Evolutionary conservation across 2,797 vertebrate species (phyloP).

Genomic region (Geotrypetes seraphini): DNA sequence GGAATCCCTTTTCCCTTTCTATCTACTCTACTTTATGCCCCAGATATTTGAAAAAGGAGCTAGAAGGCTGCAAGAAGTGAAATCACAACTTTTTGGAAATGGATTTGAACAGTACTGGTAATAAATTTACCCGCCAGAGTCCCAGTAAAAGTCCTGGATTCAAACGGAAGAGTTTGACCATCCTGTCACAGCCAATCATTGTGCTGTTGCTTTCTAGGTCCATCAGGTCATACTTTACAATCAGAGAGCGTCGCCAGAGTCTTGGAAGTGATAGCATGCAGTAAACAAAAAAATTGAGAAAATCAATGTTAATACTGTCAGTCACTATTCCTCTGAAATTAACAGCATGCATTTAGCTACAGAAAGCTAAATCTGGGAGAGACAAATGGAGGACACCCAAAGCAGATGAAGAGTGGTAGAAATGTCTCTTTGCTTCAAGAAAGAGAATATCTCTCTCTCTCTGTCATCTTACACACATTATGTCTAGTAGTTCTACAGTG

Average conservation of each 20-base stretch:
- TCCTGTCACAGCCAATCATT: conserved; percentile 53
- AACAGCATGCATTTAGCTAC: not conserved
- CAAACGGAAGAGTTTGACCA: conserved; percentile 58
- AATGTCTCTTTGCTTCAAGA: too few species aligned
- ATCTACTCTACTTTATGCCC: too few species aligned
- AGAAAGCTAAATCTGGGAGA: too few species aligned
- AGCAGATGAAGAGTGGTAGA: too few species aligned
- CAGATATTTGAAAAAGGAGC: too few species aligned
- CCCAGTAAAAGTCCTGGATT: conserved; percentile 66
- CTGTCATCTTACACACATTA: too few species aligned
- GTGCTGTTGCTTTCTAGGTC: conserved; percentile 26
- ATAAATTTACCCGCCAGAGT: conserved; percentile 73
- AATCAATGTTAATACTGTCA: not conserved
- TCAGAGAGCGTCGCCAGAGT: conserved; percentile 60
- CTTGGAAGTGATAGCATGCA: conserved; percentile 32
- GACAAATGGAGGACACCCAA: too few species aligned
- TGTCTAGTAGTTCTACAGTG: too few species aligned
- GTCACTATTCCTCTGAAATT: not conserved
- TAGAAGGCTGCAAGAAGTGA: too few species aligned
- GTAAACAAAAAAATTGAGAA: conserved; percentile 1
- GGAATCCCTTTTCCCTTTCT: too few species aligned
- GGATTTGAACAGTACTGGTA: not conserved
- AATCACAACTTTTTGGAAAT: too few species aligned
- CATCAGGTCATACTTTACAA: conserved; percentile 52
- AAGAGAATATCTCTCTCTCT: too few species aligned